Evolutionary conservation across 2,888 invertebrate genomes (phyloP).

Genomic region (Habroteleia sp.): DNA sequence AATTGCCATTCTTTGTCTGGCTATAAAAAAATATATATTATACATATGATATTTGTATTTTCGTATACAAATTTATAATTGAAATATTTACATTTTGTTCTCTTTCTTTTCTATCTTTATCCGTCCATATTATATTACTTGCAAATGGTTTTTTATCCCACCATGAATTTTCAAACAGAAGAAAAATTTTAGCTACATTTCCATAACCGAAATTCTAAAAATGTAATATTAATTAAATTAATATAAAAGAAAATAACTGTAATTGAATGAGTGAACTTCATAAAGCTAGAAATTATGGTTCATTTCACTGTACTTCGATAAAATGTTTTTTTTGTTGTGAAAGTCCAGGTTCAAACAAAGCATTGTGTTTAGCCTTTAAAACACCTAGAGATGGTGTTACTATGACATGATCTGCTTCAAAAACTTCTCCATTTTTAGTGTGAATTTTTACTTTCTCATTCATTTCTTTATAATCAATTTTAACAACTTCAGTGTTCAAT

Average conservation of each 20-base stretch:
- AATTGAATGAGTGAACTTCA: too few relatives aligned
- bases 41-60: too few relatives aligned
- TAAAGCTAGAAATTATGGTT: too few relatives aligned
- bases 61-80: too few relatives aligned
- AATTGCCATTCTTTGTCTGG: constrained; percentile 83
- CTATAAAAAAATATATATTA: constrained; percentile 46
- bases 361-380: constrained; percentile 83
- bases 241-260: too few relatives aligned
- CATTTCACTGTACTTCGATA: constrained; percentile 81
- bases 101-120: constrained; percentile 78
- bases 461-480: constrained; percentile 68
- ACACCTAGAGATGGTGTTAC: constrained; percentile 87
- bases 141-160: constrained; percentile 80
- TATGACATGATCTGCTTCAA: constrained; percentile 85
- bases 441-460: constrained; percentile 74
- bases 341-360: constrained; percentile 83
- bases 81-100: constrained; percentile 61
- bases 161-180: constrained; percentile 85
- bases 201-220: constrained; percentile 84
- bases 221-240: too few relatives aligned
- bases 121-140: constrained; percentile 84
- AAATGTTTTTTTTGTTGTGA: constrained; percentile 82
- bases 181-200: constrained; percentile 85
- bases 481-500: constrained; percentile 70
- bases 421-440: constrained; percentile 82